Evolutionary conservation across 2,113 vertebrate genomes (phyloP).

Genomic region (Leuciscus idus): DNA sequence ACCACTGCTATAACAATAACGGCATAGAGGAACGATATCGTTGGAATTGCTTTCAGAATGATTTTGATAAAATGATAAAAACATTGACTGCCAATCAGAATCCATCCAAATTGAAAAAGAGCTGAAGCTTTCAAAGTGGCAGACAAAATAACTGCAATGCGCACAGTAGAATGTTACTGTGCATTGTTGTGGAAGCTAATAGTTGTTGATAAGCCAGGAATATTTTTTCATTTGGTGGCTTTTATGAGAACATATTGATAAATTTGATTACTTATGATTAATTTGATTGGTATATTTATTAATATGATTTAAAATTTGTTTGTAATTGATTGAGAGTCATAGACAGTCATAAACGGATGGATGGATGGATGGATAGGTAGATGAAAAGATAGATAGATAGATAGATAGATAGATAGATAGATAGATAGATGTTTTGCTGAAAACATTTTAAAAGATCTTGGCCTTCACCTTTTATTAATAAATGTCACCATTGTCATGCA

Average conservation of each 20-base stretch:
- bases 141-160: too few species aligned
- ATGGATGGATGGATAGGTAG: too few species aligned
- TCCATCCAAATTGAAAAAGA: too few species aligned
- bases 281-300: background rate
- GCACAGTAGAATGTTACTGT: too few species aligned
- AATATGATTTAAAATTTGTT: background rate
- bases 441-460: background rate
- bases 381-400: background rate
- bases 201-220: too few species aligned
- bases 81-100: too few species aligned
- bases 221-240: background rate
- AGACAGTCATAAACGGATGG: background rate
- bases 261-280: background rate
- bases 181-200: too few species aligned
- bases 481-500: slow-evolving; percentile 41
- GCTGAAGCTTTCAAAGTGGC: too few species aligned
- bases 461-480: slow-evolving; percentile 26
- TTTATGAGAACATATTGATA: background rate
- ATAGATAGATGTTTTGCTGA: background rate
- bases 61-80: too few species aligned
- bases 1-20: too few species aligned
- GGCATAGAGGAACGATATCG: too few species aligned
- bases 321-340: background rate
- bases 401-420: background rate
- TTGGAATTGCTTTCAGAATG: too few species aligned